Base-by-base conservation (phyloP, 1,140 invertebrate genomes). In the Araneus ventricosus region DNA sequence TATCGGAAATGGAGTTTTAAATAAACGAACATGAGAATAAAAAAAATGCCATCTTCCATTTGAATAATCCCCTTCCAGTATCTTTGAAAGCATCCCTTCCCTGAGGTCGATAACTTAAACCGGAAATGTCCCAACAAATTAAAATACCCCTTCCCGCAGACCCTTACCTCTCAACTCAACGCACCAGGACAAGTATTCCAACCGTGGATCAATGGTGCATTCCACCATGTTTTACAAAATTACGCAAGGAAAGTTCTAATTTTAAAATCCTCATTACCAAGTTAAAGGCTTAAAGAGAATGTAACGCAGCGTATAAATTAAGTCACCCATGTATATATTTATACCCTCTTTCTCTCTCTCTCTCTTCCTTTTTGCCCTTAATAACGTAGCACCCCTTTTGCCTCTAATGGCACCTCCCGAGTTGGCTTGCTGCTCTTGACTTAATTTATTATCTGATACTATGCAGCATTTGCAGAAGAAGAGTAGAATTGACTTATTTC, bases 231-330 rank as follows among this genome's bases (percentile, higher is more conserved):
- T 88, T 88, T 57, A 41, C 63, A 41, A 88, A 88, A 88, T 75
- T 88, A 88, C 87, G 37, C 63, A 20, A 39, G 34, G 22, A 41
- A 88, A 39, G 39, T 75, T 75, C 37, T 88, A 75, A 88, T 88
- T 88, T 88, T 88, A 88, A 88, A 88, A 88, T 88, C 87, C 87
- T 88, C 87, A 88, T 88, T 88, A 88, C 63, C 37, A 24, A 45
- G 59, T 75, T 88, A 41, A 88, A 88, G 87, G 63, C 84, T 86
- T 30, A 88, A 67, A 75, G 61, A 30, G 87, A 75, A 88, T 45
- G 87, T 34, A 88, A 70, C 37, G 61, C 63, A 34, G 61, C 87
- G 61, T 70, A 88, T 88, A 88, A 88, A 88, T 88, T 88, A 88
- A 88, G 87, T 75, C 87, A 70, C 63, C 87, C 87, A 88, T 88